Conservation (phyloP, 2,113 vertebrate genomes). For the Myotis brandtii region DNA sequence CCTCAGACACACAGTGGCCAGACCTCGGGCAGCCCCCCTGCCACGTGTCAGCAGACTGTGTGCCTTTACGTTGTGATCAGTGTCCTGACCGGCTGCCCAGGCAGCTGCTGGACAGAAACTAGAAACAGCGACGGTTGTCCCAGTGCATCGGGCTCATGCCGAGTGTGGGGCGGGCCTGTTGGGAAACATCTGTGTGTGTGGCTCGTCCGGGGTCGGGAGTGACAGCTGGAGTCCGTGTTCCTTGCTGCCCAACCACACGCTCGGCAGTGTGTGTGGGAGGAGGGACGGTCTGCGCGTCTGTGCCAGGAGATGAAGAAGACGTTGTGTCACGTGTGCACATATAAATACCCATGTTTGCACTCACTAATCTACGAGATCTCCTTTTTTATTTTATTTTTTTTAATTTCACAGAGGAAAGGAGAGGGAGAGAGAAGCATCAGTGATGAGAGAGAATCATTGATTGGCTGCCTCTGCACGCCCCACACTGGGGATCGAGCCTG, state of each 20-base stretch:
- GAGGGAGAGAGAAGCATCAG: too few relatives aligned
- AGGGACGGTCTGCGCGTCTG: background rate
- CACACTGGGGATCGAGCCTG: too few relatives aligned
- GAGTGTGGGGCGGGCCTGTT: background rate
- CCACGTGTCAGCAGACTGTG: accelerated
- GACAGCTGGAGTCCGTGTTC: background rate
- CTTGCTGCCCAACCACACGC: background rate
- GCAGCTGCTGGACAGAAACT: background rate
- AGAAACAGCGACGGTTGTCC: background rate
- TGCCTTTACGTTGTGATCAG: background rate
- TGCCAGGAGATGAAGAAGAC: background rate
- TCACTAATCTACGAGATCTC: background rate
- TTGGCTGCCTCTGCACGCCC: too few relatives aligned
- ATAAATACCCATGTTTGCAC: background rate
- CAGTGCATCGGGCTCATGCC: background rate
- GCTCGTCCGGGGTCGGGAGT: background rate
- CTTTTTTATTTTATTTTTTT: too few relatives aligned
- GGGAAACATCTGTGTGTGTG: background rate
- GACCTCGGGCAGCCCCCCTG: background rate
- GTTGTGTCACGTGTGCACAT: background rate
- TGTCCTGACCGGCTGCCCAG: background rate
- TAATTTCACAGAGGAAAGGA: too few relatives aligned
- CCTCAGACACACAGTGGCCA: background rate
- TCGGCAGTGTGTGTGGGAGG: background rate
- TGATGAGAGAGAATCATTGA: too few relatives aligned